Percentiles rank a stretch among this genome's conserved stretches.
phyloP scores from a whole-genome alignment of 2,888 invertebrate species.

The Drosophila atroscutellata region DNA sequence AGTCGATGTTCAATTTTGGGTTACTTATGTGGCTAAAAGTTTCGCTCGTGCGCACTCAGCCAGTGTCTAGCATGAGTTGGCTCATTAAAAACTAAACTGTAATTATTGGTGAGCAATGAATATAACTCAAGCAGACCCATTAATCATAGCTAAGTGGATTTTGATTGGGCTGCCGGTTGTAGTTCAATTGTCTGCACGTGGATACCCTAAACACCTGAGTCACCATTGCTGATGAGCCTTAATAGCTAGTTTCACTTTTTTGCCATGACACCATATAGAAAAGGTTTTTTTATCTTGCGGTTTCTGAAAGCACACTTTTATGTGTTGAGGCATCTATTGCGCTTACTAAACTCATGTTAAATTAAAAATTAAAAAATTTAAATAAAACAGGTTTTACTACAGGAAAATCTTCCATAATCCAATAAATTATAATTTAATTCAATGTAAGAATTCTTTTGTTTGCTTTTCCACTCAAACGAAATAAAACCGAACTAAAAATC shows the following conservation, averaged over 20 bases:
- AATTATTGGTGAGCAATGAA: slow-evolving; percentile 54
- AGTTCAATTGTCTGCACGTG: slow-evolving; percentile 10
- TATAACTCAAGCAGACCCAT: slow-evolving; percentile 17
- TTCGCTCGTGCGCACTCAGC: slow-evolving; percentile 3
- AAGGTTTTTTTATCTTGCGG: neutral
- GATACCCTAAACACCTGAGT: slow-evolving; percentile 17
- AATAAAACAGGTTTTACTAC: neutral
- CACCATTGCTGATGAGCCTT: slow-evolving; percentile 14
- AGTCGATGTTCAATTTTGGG: slow-evolving; percentile 14
- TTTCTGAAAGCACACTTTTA: neutral
- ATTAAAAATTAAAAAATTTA: neutral
- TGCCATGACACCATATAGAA: neutral
- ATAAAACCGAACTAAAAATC: neutral
- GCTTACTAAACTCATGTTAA: neutral
- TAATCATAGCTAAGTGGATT: slow-evolving; percentile 41
- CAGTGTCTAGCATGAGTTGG: slow-evolving; percentile 40
- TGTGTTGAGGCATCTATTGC: neutral
- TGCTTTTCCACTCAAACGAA: neutral
- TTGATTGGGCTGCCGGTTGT: slow-evolving; percentile 17
- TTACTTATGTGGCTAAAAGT: slow-evolving; percentile 17
- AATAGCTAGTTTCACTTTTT: neutral
- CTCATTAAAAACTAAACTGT: slow-evolving; percentile 69
- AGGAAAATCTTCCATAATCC: neutral
- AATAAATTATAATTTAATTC: neutral
- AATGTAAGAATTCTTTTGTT: neutral